These are phyloP conservation scores for Diceros bicornis DNA, from an alignment of 2,797 vertebrate genomes.

Conservation along the genomic window DNA sequence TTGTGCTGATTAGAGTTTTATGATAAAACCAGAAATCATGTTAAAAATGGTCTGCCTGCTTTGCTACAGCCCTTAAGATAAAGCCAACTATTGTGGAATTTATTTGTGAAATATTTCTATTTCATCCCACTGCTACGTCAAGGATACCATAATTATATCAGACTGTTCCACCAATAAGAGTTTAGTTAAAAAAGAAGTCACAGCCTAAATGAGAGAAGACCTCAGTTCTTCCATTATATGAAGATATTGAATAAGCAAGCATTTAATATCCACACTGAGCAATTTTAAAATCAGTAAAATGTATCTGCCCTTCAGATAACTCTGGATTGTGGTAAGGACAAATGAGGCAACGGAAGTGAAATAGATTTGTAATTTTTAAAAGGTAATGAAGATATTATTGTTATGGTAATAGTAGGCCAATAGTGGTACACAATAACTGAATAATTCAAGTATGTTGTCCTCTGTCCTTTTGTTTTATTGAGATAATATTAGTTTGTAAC, in stretches of 20 bases:
- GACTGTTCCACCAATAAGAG: background rate
- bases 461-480: background rate
- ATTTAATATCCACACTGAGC: background rate
- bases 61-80: background rate
- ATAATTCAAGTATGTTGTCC: background rate
- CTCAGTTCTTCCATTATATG: background rate
- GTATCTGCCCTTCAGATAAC: background rate
- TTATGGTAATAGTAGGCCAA: background rate
- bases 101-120: slow-evolving; percentile 6
- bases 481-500: no score
- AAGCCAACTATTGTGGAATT: background rate
- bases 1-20: background rate
- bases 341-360: background rate
- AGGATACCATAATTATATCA: background rate
- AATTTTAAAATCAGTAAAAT: slow-evolving; percentile 18
- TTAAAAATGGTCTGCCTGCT: background rate
- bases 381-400: background rate
- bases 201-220: background rate
- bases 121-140: background rate
- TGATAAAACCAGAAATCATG: background rate
- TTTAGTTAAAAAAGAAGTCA: background rate
- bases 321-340: background rate
- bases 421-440: background rate
- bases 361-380: slow-evolving; percentile 45
- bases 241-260: background rate